phyloP scores from a whole-genome alignment of 2,888 invertebrate genomes.

The Megalurothrips usitatus region DNA sequence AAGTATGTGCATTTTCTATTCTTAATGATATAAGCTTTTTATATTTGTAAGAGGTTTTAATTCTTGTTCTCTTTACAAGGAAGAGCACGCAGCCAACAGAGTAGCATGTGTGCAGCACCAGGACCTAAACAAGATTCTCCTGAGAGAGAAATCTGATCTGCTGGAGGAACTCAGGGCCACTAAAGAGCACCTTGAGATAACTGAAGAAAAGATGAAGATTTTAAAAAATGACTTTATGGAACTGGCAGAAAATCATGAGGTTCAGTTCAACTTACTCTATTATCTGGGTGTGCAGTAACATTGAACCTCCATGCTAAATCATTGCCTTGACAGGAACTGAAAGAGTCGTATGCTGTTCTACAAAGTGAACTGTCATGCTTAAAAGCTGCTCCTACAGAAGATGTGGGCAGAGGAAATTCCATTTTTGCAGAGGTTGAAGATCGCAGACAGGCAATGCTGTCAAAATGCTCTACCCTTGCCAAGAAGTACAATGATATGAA shows the following conservation, averaged over 20 bases:
- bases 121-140: not conserved
- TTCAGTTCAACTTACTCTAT: not conserved
- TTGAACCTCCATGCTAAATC: no score
- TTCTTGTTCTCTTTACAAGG: not conserved
- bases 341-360: not conserved
- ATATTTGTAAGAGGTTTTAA: not conserved
- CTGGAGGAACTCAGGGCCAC: not conserved
- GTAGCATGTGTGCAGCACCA: not conserved
- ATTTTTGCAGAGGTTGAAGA: conserved; percentile 42
- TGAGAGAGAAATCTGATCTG: not conserved
- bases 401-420: conserved; percentile 40
- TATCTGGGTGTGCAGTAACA: not conserved
- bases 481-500: conserved; percentile 38
- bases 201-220: not conserved
- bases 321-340: not conserved
- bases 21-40: not conserved
- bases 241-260: not conserved
- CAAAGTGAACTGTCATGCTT: not conserved
- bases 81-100: not conserved
- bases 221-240: not conserved
- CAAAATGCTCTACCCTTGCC: conserved; percentile 35
- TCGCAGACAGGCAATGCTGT: conserved; percentile 38
- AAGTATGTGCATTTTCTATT: not conserved
- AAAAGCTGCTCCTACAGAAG: conserved; percentile 32
- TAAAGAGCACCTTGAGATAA: not conserved